Conservation (phyloP, 2,888 invertebrate genomes). For the Boloria selene region DNA sequence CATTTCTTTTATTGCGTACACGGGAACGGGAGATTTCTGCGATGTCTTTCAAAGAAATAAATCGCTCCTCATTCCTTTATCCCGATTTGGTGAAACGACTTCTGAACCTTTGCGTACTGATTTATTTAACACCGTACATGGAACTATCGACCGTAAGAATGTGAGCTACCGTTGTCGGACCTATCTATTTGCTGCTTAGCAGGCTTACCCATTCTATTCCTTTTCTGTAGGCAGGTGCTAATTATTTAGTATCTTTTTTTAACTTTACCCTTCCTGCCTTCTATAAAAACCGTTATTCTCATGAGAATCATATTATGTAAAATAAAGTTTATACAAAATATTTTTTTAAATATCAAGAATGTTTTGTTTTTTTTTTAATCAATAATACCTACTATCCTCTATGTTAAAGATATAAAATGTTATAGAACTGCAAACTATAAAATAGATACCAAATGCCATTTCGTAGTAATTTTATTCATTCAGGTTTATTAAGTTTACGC, state of each 20-base stretch:
- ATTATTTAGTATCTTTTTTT: slow-evolving; percentile 6
- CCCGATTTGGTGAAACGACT: slow-evolving; percentile 67
- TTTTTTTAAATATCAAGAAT: too few species aligned
- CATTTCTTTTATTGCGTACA: slow-evolving; percentile 51
- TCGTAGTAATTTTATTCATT: too few species aligned
- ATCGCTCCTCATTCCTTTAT: slow-evolving; percentile 58
- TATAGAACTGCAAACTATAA: too few species aligned
- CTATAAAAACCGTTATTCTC: too few species aligned
- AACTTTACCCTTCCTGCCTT: too few species aligned
- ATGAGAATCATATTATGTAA: too few species aligned
- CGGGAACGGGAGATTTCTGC: slow-evolving; percentile 45
- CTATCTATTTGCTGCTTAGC: slow-evolving; percentile 30
- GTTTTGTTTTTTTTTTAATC: too few species aligned
- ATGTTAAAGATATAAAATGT: too few species aligned
- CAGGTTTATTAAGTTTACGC: too few species aligned
- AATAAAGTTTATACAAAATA: too few species aligned
- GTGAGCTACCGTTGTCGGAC: slow-evolving; percentile 57
- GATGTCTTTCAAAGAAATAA: slow-evolving; percentile 53
- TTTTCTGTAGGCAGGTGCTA: slow-evolving; percentile 13
- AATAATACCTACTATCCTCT: too few species aligned
- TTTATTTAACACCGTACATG: slow-evolving; percentile 66
- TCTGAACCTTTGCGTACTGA: slow-evolving; percentile 61
- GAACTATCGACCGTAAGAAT: slow-evolving; percentile 55
- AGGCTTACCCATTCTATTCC: slow-evolving; percentile 12
- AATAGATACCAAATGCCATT: too few species aligned